A percentile compares a stretch with the other conserved stretches of the same genome.
These are phyloP conservation scores for Acronicta psi DNA, from an alignment of 2,888 invertebrate genomes.

Conservation along the genomic window DNA sequence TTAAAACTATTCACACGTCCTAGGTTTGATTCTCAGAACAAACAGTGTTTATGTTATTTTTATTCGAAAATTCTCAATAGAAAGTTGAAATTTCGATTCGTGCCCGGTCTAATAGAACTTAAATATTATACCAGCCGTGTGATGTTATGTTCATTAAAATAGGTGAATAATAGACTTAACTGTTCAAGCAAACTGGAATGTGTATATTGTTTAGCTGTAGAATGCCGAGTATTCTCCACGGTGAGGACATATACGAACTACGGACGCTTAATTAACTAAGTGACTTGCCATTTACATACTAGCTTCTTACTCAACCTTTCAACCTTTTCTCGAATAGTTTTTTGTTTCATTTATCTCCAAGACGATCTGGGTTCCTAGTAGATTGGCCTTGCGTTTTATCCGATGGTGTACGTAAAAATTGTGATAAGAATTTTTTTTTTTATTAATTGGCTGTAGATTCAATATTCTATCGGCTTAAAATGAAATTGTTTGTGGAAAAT, in stretches of 20 bases:
- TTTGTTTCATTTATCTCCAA: neutral
- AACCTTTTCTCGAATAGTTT: neutral
- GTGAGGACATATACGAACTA: neutral
- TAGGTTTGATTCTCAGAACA: no score
- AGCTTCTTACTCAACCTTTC: neutral
- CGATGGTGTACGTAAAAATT: no score
- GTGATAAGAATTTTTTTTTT: no score
- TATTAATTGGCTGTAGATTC: no score
- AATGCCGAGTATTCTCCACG: neutral
- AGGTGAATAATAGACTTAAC: neutral
- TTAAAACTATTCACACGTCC: no score
- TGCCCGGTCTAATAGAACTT: no score
- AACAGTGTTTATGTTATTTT: no score
- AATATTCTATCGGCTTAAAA: no score
- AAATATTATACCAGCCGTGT: no score
- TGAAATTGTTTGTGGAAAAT: no score
- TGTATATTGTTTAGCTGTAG: neutral
- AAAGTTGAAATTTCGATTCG: no score
- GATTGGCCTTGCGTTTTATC: neutral
- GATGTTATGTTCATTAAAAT: neutral
- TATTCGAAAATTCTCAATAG: no score
- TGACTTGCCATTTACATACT: neutral
- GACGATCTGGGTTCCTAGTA: neutral
- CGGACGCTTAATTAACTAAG: slow-evolving; percentile 6
- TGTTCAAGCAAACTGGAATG: neutral